Conservation (phyloP, 2,888 invertebrate genomes). For the Linyphia triangularis region DNA sequence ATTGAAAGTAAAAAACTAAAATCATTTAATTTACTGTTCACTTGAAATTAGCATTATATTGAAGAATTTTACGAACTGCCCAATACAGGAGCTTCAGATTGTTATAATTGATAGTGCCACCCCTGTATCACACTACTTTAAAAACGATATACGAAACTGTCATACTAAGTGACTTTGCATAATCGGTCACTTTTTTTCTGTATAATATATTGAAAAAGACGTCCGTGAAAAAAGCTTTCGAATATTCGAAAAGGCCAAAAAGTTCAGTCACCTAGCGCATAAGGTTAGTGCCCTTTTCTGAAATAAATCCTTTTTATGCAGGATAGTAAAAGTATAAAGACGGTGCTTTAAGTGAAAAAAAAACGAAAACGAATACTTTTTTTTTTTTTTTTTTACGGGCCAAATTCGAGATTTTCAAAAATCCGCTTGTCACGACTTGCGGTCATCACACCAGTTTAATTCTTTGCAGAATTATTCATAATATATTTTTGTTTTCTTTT, state of each 20-base stretch:
- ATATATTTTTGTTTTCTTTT: not conserved
- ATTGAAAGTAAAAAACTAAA: no score
- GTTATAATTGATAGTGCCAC: no score
- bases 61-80: no score
- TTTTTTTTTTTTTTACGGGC: slow-evolving; percentile 5
- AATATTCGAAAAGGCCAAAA: slow-evolving; percentile 1
- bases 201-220: no score
- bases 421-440: not conserved
- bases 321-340: slow-evolving; percentile 10
- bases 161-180: no score
- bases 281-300: slow-evolving; percentile 32
- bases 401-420: not conserved
- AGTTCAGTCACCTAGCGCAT: slow-evolving; percentile 23
- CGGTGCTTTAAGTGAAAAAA: not conserved
- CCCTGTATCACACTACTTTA: no score
- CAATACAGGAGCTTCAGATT: no score
- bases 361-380: not conserved
- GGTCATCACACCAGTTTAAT: not conserved
- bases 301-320: slow-evolving; percentile 13
- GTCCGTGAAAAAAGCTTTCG: not conserved
- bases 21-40: no score
- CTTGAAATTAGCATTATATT: no score
- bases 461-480: not conserved
- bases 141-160: no score
- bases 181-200: no score